Conservation (phyloP, 2,113 vertebrate genomes). For the Corythornis vintsioides region DNA sequence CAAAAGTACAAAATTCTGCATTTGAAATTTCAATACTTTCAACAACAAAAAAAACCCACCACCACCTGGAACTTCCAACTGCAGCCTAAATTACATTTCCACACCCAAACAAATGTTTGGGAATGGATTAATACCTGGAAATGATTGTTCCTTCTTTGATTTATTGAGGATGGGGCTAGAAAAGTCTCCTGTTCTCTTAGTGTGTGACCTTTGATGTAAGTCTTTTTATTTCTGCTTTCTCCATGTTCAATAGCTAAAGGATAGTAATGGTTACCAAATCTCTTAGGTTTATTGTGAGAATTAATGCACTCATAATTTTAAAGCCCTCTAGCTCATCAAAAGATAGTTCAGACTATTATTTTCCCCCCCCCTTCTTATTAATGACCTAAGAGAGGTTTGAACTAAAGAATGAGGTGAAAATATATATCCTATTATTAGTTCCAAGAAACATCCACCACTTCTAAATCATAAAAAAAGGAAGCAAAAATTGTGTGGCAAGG, state of each 20-base stretch:
- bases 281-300: conserved; percentile 4
- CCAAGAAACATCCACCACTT: not conserved
- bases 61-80: not conserved
- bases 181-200: not conserved
- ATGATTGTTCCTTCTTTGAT: not conserved
- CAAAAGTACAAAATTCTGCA: not conserved
- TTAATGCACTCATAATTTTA: conserved; percentile 40
- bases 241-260: not conserved
- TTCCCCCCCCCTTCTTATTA: not conserved
- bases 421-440: not conserved
- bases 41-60: not conserved
- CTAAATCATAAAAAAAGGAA: conserved; percentile 21
- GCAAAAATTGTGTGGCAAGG: not conserved
- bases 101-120: not conserved
- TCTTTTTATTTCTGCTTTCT: not conserved
- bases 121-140: not conserved
- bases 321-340: conserved; percentile 30
- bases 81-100: not conserved
- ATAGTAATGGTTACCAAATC: not conserved
- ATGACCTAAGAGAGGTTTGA: not conserved
- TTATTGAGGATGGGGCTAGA: not conserved
- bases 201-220: not conserved
- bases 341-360: not conserved
- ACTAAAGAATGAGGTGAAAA: not conserved
- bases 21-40: not conserved